Base-by-base conservation (phyloP, 2,113 vertebrate species). In the Gallinago undulata region DNA sequence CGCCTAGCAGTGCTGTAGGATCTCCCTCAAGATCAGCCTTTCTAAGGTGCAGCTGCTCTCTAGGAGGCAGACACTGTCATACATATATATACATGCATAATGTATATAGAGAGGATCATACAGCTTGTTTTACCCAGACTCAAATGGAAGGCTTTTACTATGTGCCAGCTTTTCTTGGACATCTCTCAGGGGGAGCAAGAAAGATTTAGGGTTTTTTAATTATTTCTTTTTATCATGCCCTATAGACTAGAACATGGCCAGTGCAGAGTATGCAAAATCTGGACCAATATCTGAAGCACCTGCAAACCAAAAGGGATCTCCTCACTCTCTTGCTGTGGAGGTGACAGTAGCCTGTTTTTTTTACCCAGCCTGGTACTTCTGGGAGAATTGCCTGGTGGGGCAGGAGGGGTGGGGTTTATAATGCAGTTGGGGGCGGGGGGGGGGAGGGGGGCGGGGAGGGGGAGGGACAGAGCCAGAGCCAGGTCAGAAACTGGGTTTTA, bases 111-210 rank as follows among this genome's bases (percentile, higher is more conserved):
- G n/a, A 41, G 8, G 63, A 85, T 80, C 75, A 62, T 45, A 73
- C 63, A 94, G 79, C 89, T 78, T 93, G 81, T 94, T 96, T 90
- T 87, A 92, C 88, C 94, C 87, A 75, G 79, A 94, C 87, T 92
- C 94, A 80, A 45, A 67, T 8, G 41, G 88, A 89, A 95, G 91
- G 82, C 90, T 73, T 83, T 92, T 73, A 60, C 76, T 87, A 87
- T 59, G 39, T 93, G 91, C 75, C 59, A 83, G 96, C 94, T 84
- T 93, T 93, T 94, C 88, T 84, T 93, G 48, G 55, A 60, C 48
- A 87, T 91, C 88, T 91, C 95, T 96, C 87, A 94, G 94, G 96
- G 93, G 94, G 93, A 95, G 57, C 94, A 78, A 66, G 90, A 87
- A 60, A 85, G 74, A 37, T 45, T 9, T 63, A 14, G 47, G 5